Evolutionary conservation across 2,113 vertebrate genomes (phyloP).

Genomic region (Ranitomeya variabilis): DNA sequence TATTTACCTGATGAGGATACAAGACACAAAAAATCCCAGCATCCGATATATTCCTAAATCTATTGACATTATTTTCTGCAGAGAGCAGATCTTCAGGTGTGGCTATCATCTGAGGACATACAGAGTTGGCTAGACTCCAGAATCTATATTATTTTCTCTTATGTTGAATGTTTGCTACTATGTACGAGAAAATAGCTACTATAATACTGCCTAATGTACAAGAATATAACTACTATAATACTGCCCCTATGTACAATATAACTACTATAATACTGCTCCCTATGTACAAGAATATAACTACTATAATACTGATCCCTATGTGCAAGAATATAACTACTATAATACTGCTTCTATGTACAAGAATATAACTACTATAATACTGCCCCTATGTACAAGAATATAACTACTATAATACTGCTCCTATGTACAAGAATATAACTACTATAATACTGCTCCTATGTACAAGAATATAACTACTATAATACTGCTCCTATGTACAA

Average conservation of each 20-base stretch:
- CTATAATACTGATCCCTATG: too few relatives aligned
- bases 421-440: slow-evolving; percentile 8
- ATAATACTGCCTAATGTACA: not conserved
- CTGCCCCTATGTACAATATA: too few relatives aligned
- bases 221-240: too few relatives aligned
- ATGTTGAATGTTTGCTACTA: not conserved
- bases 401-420: not conserved
- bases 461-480: slow-evolving; percentile 11
- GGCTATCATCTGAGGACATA: not conserved
- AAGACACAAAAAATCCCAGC: not conserved
- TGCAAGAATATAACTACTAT: too few relatives aligned
- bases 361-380: too few relatives aligned
- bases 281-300: too few relatives aligned
- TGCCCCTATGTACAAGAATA: not conserved
- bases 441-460: slow-evolving; percentile 4
- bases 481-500: not conserved
- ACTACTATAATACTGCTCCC: too few relatives aligned
- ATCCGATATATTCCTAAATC: not conserved
- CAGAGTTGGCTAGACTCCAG: not conserved
- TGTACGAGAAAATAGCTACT: not conserved
- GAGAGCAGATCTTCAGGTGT: not conserved
- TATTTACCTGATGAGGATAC: too few relatives aligned
- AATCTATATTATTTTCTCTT: not conserved
- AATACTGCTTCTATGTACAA: too few relatives aligned
- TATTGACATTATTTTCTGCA: not conserved